Base-by-base conservation (phyloP, 2,888 invertebrate species). In the Ferdinandea cuprea region DNA sequence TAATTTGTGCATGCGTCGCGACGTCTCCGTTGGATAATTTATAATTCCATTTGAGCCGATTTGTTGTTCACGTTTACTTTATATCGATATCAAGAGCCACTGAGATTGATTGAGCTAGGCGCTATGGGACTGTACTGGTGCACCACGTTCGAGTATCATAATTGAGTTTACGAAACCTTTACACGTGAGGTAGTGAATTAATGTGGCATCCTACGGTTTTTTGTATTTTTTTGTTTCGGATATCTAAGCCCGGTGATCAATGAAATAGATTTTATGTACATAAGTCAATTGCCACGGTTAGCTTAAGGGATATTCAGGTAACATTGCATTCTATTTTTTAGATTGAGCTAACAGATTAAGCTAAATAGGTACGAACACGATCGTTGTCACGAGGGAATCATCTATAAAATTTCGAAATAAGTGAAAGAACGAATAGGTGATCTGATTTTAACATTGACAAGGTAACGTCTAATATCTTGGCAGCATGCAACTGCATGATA, bases 121-220 rank as follows among this genome's bases (percentile, higher is more conserved):
- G 61, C 69, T 69, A 61, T 52, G 9, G 52, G 35, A 42, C 25
- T 58, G 44, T 40, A 32, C n/a, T n/a, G n/a, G 21, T 32, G 7
- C 13, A 15, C 9, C 40, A 4, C 44, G 30, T 40, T 13, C 13
- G n/a, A 37, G 15, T 58, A 21, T 44, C n/a, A 35, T 46, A 79
- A 72, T 79, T 72, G 58, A 78, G 15, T 78, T 61, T 54, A 72
- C 66, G 58, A 54, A 52, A 54, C 58, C 66, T 72, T 78, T 15
- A 65, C 78, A 78, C 58, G 71, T 78, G 11, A 78, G 40, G 13
- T 44, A n/a, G 8, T 32, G 37, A n/a, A 42, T 25, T n/a, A 7
- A 0, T 11, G 48, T 48, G 37, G 15, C 48, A 44, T 63, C 9
- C 11, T 4, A 28, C 6, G 42, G 28, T 13, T 17, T 17, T 15